Conservation (phyloP, 2,797 vertebrate species). For the Phalloptychus januarius region DNA sequence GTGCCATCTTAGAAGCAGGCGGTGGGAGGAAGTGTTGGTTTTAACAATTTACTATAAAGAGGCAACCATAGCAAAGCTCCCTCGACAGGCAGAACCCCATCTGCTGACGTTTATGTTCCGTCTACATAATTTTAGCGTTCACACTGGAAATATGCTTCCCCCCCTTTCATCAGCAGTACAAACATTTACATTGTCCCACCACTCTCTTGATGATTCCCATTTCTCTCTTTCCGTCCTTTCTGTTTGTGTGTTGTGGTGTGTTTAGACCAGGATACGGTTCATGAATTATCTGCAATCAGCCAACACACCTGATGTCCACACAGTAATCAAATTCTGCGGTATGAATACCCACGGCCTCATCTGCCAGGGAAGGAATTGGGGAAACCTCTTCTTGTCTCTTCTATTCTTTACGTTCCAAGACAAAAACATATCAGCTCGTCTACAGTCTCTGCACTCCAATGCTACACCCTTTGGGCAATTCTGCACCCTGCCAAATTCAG, state of each 20-base stretch:
- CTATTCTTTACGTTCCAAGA: not conserved
- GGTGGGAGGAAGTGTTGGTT: constrained; percentile 3
- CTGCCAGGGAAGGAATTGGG: not conserved
- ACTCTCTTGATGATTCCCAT: not conserved
- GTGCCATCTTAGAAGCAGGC: not conserved
- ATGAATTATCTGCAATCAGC: constrained; percentile 3
- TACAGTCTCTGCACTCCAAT: not conserved
- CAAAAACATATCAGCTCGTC: not conserved
- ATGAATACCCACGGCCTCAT: not conserved
- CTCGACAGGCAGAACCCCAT: constrained; percentile 1
- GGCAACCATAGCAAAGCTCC: not conserved
- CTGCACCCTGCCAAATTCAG: not conserved
- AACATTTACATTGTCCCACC: constrained; percentile 1
- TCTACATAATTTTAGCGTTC: not conserved
- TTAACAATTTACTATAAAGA: constrained; percentile 11
- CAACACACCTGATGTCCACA: not conserved
- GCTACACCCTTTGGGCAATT: not conserved
- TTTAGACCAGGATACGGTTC: not conserved
- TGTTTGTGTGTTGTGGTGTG: not conserved
- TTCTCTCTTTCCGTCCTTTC: too few species aligned
- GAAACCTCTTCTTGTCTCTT: not conserved
- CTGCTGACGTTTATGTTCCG: constrained; percentile 1
- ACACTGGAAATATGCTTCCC: not conserved
- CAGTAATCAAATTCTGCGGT: not conserved
- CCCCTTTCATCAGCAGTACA: not conserved